Evolutionary conservation across 2,888 invertebrate species (phyloP), one percentile per base, ranked within the genome.

Genomic region (Hirudinaria manillensis): DNA sequence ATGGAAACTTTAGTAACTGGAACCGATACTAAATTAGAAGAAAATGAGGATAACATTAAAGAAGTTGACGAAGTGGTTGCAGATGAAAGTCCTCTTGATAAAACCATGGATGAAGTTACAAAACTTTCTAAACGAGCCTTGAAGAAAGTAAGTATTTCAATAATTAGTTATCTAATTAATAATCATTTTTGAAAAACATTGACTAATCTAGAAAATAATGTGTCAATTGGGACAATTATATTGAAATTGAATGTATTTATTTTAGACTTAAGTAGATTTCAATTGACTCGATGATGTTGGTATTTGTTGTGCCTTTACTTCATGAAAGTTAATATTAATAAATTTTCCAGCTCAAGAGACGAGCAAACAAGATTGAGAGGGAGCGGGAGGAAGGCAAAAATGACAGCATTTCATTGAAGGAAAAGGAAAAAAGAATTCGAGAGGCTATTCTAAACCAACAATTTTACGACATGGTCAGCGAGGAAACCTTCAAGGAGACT

Each of bases 401-500:
- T 24, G n/a, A 74, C 68, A 53, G 13, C 45, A 36, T 51, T 29
- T 24, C 16, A n/a, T 13, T 68, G 56, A 27, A 36, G n/a, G 34
- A 38, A 56, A 3, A n/a, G 32, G 55, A 32, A 29, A 36, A 68
- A 24, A 68, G 32, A 1, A 32, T n/a, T 24, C 34, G 55, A 27
- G 32, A n/a, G 71, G 68, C 56, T 34, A 55, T 13, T 16, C 45
- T 45, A 10, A 10, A 45, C 16, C 3, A 45, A 7, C 45, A 45
- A 16, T 7, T 45, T 10, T 45, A 45, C 45, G 61, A 61, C 29
- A 7, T 61, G 61, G 55, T 76, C 19, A 45, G 34, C 27, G 36
- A 74, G 21, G 68, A 76, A 24, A 55, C 34, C 45, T 72, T 77
- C 24, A 55, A 75, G 13, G 78, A 79, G 65, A 76, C 79, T 3